These are phyloP conservation scores for Spizaetus ornatus DNA, from an alignment of 2,113 vertebrate species.

Conservation along the genomic window DNA sequence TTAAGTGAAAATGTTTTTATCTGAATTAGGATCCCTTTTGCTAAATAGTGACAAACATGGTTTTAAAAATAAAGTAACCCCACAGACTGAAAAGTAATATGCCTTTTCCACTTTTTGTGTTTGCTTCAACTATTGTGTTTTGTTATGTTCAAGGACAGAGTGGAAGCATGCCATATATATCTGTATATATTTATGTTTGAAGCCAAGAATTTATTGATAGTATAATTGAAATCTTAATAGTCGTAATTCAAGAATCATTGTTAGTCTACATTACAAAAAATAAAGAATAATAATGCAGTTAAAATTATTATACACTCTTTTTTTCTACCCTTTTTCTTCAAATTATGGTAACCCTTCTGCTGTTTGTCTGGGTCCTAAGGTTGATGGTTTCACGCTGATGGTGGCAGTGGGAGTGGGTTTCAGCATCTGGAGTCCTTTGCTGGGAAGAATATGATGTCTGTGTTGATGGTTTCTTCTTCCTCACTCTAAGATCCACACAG, in stretches of 20 bases:
- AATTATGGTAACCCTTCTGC: background rate
- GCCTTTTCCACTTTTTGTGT: background rate
- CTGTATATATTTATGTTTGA: background rate
- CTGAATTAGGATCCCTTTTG: background rate
- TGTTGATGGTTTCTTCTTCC: background rate
- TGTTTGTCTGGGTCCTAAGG: background rate
- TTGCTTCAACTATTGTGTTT: background rate
- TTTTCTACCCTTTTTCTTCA: background rate
- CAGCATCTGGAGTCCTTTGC: background rate
- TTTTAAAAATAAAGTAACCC: background rate
- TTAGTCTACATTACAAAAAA: background rate
- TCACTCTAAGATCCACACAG: rapidly evolving
- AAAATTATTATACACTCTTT: background rate
- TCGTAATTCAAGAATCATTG: background rate
- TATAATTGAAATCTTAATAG: background rate
- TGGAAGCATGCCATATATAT: rapidly evolving
- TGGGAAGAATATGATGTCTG: background rate
- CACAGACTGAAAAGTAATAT: background rate
- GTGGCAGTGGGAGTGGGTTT: background rate
- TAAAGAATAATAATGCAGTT: background rate
- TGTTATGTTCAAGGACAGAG: background rate
- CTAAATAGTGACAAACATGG: background rate
- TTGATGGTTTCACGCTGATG: background rate
- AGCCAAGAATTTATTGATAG: background rate
- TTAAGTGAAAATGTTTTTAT: background rate